Base-by-base conservation (phyloP, 2,888 invertebrate genomes). In the Stenoptilia bipunctidactyla region DNA sequence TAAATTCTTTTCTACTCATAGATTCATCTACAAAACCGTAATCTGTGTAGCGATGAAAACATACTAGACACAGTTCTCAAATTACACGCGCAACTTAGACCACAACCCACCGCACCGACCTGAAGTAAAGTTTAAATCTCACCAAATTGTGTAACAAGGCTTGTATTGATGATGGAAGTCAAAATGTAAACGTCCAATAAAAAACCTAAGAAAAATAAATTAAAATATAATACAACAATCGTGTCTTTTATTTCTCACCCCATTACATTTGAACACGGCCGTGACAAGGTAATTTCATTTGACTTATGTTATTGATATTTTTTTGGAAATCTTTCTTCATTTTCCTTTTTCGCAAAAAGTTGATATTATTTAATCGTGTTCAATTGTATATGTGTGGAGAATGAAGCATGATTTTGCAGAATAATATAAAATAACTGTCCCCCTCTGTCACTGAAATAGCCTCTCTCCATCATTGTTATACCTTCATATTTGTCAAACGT, bases 351-450 rank as follows among this genome's bases (percentile, higher is more conserved):
- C n/a, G n/a, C n/a, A n/a, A n/a, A 27, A 27, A 13, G 8, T 25
- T 12, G 6, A 27, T 51, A 45, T 33, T 47, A 44, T 43, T 41
- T 46, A 40, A 41, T 48, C 57, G 69, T 74, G 76, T 79, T 77
- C 76, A 74, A 66, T 72, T 73, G 69, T 69, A 50, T 56, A 47
- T 49, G 57, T 60, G 58, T 63, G 66, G 68, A 74, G 58, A 73
- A 70, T 77, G 74, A 67, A 74, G 73, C 60, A 67, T 61, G 67
- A 52, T 70, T 46, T 36, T n/a, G n/a, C n/a, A n/a, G n/a, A n/a
- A n/a, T n/a, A n/a, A n/a, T n/a, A n/a, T n/a, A n/a, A n/a, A n/a
- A n/a, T n/a, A n/a, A n/a, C n/a, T n/a, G n/a, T n/a, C n/a, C n/a
- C n/a, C n/a, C n/a, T n/a, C n/a, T n/a, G n/a, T n/a, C n/a, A n/a